phyloP scores from a whole-genome alignment of 2,113 vertebrate species.

The Boleophthalmus pectinirostris region DNA sequence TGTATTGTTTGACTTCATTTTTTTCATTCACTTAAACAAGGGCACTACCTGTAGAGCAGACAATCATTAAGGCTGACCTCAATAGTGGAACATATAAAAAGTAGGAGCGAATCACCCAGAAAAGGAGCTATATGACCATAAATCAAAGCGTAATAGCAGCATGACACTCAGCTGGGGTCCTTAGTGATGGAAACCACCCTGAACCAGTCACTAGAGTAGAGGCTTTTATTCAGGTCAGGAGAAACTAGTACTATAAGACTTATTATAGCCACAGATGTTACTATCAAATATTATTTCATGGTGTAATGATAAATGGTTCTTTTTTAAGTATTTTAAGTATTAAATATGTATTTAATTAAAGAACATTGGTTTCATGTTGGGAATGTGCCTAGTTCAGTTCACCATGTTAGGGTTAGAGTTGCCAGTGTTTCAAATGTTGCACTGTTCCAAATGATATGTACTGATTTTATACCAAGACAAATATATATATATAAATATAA shows the following conservation, averaged over 20 bases:
- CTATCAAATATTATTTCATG: neutral
- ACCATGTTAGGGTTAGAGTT: too few relatives aligned
- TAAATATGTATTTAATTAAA: too few relatives aligned
- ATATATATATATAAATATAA: too few relatives aligned
- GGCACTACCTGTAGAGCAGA: neutral
- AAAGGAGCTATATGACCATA: neutral
- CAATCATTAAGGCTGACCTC: constrained; percentile 6
- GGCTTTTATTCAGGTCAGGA: neutral
- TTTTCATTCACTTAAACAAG: neutral
- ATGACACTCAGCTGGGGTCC: constrained; percentile 5
- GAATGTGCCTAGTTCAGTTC: neutral
- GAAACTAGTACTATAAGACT: neutral
- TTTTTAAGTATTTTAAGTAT: too few relatives aligned
- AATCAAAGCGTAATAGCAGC: neutral
- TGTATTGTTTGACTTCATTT: neutral
- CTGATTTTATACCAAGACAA: too few relatives aligned
- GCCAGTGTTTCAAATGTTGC: too few relatives aligned
- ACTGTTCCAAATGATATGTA: too few relatives aligned
- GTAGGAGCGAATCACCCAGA: neutral
- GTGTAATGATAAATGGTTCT: neutral
- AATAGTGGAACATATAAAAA: constrained; percentile 7
- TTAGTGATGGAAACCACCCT: constrained; percentile 1
- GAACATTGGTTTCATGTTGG: neutral
- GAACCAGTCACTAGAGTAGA: neutral
- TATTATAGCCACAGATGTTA: neutral